Evolutionary conservation across 2,113 vertebrate species (phyloP), one percentile per base, ranked within the genome.

Genomic region (Ciconia boyciana): DNA sequence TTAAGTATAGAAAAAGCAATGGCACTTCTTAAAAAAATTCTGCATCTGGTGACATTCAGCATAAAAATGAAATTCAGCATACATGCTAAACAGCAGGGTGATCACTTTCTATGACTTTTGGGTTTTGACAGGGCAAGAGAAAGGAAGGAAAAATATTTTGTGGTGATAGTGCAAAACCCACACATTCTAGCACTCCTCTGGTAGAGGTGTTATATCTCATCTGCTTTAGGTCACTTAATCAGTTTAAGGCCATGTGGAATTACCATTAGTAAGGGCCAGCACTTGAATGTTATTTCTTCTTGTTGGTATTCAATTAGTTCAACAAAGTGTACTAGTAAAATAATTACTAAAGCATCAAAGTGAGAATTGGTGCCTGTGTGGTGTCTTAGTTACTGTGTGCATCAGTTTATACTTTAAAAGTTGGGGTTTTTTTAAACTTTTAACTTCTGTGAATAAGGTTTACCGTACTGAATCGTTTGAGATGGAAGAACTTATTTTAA

Each of bases 191-290:
- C 3, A 2, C 15, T 90, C 13, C 28, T 34, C 19, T 6, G 7
- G 49, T 24, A 60, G 28, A 79, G 57, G 74, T 7, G 16, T 87
- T 82, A 3, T 4, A 16, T 41, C 84, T 87, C 48, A 22, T 39
- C 61, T 95, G 57, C 80, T 92, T 77, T 77, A 93, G 77, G 65
- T 82, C 44, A 39, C 51, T 89, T 94, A 66, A 90, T 89, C 80
- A 84, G 65, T 94, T 95, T 87, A 89, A 92, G 52, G 41, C 68
- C 31, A 44, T 0, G 8, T 79, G 80, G 90, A 87, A 66, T 75
- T 92, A 52, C 89, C 51, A 11, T 71, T 89, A 89, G 36, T 51
- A 61, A 94, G 48, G 52, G 70, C 32, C 65, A 93, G 46, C 52
- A 48, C 21, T 68, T 22, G 36, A 60, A 34, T 54, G 65, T 11